Conservation (phyloP, 1,140 invertebrate genomes). For the Daktulosphaira vitifoliae region DNA sequence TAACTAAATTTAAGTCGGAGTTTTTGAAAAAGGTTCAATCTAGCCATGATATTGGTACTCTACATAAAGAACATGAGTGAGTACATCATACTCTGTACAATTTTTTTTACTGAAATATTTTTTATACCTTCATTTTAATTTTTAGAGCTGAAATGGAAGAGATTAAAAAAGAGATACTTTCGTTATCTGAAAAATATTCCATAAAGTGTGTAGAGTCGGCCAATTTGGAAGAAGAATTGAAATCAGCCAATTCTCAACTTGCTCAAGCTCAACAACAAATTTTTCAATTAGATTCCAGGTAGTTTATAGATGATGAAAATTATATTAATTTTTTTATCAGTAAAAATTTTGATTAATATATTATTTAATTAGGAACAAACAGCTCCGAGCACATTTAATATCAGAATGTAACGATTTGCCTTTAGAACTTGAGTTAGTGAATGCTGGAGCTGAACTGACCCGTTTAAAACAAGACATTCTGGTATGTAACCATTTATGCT, state of each 20-base stretch:
- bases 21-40: constrained; percentile 64
- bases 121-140: too few relatives aligned
- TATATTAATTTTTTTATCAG: too few relatives aligned
- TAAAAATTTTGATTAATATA: too few relatives aligned
- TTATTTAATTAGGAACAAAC: constrained; percentile 70
- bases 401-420: constrained; percentile 47
- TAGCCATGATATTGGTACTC: constrained; percentile 49
- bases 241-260: constrained; percentile 63
- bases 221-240: constrained; percentile 72
- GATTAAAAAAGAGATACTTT: constrained; percentile 74
- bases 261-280: constrained; percentile 70
- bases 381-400: constrained; percentile 62
- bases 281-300: constrained; percentile 55
- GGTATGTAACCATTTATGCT: not conserved
- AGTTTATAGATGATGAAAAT: constrained; percentile 37
- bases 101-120: too few relatives aligned
- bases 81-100: too few relatives aligned
- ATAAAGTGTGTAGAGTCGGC: constrained; percentile 85
- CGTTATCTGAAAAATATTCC: constrained; percentile 81
- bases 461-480: constrained; percentile 23
- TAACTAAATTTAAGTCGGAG: constrained; percentile 76
- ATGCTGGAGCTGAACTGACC: constrained; percentile 1
- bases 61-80: constrained; percentile 54
- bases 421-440: not conserved
- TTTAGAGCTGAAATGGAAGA: constrained; percentile 70